Evolutionary conservation across 2,113 vertebrate species (phyloP).

Genomic region (Xenus cinereus): DNA sequence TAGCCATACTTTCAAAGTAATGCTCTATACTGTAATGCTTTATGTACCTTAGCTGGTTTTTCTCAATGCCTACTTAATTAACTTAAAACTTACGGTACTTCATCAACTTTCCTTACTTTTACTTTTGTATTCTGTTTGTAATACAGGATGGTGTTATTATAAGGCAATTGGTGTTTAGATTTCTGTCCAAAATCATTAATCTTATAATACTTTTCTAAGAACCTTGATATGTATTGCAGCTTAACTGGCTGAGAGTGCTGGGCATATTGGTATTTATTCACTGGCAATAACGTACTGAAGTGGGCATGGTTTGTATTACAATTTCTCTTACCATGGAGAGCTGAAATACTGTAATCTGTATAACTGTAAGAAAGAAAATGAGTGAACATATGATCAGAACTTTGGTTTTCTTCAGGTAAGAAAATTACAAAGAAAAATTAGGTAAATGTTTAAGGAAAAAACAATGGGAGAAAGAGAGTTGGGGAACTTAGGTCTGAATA

Average conservation of each 20-base stretch:
- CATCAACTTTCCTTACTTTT: neutral
- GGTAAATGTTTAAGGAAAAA: neutral
- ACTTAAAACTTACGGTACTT: neutral
- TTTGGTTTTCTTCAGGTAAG: neutral
- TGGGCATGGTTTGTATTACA: neutral
- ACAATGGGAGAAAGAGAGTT: neutral
- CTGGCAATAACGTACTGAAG: neutral
- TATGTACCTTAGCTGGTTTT: neutral
- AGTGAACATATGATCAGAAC: neutral
- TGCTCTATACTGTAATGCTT: neutral
- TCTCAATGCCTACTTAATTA: neutral
- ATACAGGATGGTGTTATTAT: neutral
- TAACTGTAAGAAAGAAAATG: neutral
- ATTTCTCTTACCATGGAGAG: neutral
- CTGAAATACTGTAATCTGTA: neutral
- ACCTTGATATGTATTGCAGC: neutral
- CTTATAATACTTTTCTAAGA: neutral
- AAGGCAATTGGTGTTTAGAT: neutral
- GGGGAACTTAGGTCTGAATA: neutral
- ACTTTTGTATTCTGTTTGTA: neutral
- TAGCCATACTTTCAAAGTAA: neutral
- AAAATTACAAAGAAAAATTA: neutral
- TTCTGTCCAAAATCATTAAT: conserved; percentile 8
- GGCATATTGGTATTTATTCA: neutral
- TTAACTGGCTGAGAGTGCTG: neutral